Percentiles rank a stretch among this genome's conserved stretches.
Conservation (phyloP, 2,888 invertebrate species). For the Creontiades dilutus region DNA sequence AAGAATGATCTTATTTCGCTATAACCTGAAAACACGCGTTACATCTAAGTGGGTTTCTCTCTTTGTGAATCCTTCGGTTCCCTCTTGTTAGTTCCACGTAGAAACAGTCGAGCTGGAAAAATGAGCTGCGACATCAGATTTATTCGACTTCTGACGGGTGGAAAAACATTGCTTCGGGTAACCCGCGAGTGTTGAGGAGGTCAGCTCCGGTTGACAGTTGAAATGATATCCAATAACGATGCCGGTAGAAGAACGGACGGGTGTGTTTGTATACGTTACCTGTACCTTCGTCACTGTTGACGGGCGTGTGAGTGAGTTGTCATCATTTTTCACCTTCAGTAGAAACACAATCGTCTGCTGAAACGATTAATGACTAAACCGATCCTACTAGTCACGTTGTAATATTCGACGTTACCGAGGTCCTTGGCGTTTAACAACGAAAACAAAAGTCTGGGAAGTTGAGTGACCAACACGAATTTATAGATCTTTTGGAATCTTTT, state of each 20-base stretch:
- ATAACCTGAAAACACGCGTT: no score
- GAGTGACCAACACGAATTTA: no score
- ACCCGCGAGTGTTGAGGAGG: conserved; percentile 3
- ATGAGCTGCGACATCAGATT: conserved; percentile 15
- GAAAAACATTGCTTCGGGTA: neutral
- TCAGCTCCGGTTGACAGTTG: neutral
- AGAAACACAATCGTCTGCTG: neutral
- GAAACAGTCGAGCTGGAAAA: neutral
- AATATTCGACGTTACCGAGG: no score
- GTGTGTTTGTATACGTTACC: neutral
- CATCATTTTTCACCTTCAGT: neutral
- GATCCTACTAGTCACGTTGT: no score
- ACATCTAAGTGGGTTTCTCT: no score
- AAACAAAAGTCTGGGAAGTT: no score
- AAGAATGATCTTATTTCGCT: no score
- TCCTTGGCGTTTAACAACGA: no score
- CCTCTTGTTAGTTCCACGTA: neutral
- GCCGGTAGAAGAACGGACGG: neutral
- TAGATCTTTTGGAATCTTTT: no score
- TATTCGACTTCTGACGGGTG: neutral
- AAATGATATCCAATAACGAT: neutral
- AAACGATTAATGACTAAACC: no score
- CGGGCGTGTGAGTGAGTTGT: neutral
- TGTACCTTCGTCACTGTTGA: no score
- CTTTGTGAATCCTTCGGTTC: neutral